A percentile compares a stretch with the other conserved stretches of the same genome.
phyloP scores from a whole-genome alignment of 2,888 invertebrate genomes.

The Polydesmus complanatus region DNA sequence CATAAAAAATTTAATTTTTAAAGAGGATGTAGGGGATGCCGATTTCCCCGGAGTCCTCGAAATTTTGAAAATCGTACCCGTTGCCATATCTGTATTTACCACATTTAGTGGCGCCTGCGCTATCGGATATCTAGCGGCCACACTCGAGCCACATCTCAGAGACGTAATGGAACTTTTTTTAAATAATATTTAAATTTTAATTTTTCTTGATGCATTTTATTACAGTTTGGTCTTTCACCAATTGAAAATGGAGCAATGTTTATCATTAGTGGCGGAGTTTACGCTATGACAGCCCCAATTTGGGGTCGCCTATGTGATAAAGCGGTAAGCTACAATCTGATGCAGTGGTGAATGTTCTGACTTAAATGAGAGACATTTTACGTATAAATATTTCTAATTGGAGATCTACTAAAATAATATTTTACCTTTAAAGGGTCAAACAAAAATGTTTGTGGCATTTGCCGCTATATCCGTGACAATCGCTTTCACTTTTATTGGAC shows the following conservation, averaged over 20 bases:
- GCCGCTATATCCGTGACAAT: conserved; percentile 51
- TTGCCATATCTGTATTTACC: conserved; percentile 51
- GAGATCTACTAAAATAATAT: conserved; percentile 49
- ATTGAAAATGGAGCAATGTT: conserved; percentile 64
- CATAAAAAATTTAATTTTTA: background rate
- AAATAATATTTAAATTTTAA: background rate
- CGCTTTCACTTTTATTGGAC: conserved; percentile 60
- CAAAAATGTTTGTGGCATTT: conserved; percentile 51
- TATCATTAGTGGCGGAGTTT: conserved; percentile 65
- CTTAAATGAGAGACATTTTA: conserved; percentile 51
- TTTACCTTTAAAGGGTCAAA: conserved; percentile 35
- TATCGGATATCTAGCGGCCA: conserved; percentile 76
- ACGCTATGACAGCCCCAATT: conserved; percentile 59
- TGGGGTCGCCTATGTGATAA: conserved; percentile 73
- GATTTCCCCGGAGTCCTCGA: background rate
- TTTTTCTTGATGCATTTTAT: background rate
- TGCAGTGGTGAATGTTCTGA: background rate
- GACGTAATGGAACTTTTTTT: conserved; percentile 33
- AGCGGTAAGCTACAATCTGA: conserved; percentile 31
- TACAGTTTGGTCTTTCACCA: conserved; percentile 34
- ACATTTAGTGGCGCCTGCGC: conserved; percentile 65
- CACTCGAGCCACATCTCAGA: conserved; percentile 69
- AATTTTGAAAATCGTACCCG: conserved; percentile 52
- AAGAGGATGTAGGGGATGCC: background rate
- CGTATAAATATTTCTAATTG: conserved; percentile 48